Evolutionary conservation across 2,113 vertebrate species (phyloP).

Genomic region (Syrmaticus mikado): DNA sequence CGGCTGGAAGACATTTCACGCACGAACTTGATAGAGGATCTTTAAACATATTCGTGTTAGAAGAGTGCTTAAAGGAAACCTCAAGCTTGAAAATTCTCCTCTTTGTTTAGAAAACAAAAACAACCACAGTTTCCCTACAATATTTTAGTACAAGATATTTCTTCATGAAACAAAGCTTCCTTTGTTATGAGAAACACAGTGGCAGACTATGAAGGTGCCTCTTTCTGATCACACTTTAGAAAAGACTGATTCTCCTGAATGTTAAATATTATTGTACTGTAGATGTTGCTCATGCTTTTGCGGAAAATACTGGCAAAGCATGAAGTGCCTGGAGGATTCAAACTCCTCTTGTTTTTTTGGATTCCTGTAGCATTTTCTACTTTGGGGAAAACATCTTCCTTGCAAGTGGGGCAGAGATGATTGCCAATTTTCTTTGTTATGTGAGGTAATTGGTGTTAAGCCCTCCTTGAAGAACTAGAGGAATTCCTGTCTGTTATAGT

Average conservation of each 20-base stretch:
- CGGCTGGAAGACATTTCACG: conserved; percentile 52
- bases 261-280: conserved; percentile 39
- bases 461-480: not conserved
- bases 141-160: conserved; percentile 29
- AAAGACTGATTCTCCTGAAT: conserved; percentile 31
- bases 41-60: conserved; percentile 57
- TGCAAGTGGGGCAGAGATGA: not conserved
- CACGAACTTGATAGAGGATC: conserved; percentile 42
- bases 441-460: not conserved
- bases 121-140: not conserved
- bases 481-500: not conserved
- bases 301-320: conserved; percentile 15
- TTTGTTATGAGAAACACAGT: conserved; percentile 35
- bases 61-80: conserved; percentile 47
- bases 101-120: conserved; percentile 16
- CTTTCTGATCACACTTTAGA: conserved; percentile 36
- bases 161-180: conserved; percentile 46
- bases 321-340: not conserved
- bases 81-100: not conserved
- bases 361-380: not conserved
- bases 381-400: conserved; percentile 7
- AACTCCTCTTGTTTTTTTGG: not conserved
- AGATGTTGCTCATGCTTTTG: conserved; percentile 2
- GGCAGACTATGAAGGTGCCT: not conserved
- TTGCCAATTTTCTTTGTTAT: not conserved